Percentiles rank a stretch among this genome's conserved stretches.
phyloP scores from a whole-genome alignment of 92 coral and sea anemone species.

The Parazoanthus swiftii region DNA sequence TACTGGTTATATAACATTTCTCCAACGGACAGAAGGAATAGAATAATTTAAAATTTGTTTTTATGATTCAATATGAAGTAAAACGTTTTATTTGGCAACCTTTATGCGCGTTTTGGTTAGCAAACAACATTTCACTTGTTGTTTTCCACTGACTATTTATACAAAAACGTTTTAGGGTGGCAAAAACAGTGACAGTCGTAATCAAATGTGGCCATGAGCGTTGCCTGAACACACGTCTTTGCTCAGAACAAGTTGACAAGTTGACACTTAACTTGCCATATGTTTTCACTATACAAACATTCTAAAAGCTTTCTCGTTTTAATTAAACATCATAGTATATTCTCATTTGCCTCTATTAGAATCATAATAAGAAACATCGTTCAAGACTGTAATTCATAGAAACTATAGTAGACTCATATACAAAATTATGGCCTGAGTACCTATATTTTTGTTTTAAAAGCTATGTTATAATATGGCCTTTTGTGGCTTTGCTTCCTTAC shows the following conservation, averaged over 20 bases:
- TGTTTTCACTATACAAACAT: neutral
- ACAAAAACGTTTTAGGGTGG: constrained; percentile 10
- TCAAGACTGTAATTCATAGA: neutral
- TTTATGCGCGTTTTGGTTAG: neutral
- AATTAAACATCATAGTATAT: no score
- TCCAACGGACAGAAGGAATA: no score
- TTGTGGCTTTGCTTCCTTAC: no score
- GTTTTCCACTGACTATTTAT: neutral
- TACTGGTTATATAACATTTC: no score
- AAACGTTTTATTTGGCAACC: neutral
- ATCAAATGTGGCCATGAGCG: neutral
- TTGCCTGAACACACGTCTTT: neutral
- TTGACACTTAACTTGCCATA: neutral
- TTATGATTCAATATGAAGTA: neutral
- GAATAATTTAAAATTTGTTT: no score
- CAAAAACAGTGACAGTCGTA: neutral
- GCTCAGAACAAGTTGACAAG: neutral
- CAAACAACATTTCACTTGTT: neutral
- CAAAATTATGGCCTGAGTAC: neutral
- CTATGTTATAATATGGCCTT: no score
- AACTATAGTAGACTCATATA: neutral
- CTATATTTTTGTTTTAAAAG: no score
- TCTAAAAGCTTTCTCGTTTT: neutral
- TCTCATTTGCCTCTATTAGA: neutral
- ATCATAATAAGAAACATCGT: neutral